phyloP scores from a whole-genome alignment of 2,888 invertebrate species.

The Euzophera pinguis region DNA sequence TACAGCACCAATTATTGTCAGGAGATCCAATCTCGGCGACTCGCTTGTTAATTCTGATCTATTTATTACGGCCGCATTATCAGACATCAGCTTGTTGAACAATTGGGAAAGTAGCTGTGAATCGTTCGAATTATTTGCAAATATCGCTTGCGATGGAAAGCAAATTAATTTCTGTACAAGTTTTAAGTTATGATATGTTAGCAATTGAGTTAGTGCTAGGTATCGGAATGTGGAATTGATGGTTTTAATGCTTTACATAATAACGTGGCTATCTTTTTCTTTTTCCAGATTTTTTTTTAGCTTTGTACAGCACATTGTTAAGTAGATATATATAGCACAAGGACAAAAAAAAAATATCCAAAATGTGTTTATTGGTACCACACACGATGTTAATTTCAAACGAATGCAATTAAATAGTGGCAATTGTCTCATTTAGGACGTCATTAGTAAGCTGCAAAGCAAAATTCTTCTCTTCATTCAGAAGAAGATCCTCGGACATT shows the following conservation, averaged over 20 bases:
- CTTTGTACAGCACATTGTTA: no score
- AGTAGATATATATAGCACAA: no score
- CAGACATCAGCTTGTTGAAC: neutral
- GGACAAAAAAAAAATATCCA: neutral
- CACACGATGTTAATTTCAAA: neutral
- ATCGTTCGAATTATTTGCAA: neutral
- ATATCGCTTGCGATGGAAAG: neutral
- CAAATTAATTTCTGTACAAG: neutral
- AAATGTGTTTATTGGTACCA: neutral
- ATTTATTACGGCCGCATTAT: constrained; percentile 1
- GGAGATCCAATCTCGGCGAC: constrained; percentile 7
- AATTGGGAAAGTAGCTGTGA: neutral
- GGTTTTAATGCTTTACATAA: no score
- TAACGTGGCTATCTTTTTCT: no score
- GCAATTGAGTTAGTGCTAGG: no score
- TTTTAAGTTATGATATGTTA: no score
- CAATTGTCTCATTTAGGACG: neutral
- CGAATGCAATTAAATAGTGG: neutral
- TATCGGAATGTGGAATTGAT: no score
- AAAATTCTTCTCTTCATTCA: no score
- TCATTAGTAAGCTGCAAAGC: no score
- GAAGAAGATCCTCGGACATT: no score
- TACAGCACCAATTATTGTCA: constrained; percentile 1
- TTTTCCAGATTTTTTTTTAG: no score
- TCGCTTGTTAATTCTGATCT: constrained; percentile 6